Evolutionary conservation across 2,113 vertebrate species (phyloP).

Genomic region (Triplophysa tibetana): DNA sequence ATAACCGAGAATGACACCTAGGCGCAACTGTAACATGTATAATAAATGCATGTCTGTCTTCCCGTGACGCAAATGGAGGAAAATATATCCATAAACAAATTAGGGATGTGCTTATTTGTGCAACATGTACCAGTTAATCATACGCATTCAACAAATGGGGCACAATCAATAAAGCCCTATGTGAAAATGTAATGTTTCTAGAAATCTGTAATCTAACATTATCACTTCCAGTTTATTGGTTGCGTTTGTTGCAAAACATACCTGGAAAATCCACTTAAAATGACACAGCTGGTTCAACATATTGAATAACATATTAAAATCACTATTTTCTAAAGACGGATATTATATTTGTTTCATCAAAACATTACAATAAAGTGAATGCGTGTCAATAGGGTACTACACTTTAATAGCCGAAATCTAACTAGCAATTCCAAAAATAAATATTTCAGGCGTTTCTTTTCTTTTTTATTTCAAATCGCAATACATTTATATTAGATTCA

Average conservation of each 20-base stretch:
- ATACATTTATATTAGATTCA: no score
- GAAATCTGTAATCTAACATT: conserved; percentile 22
- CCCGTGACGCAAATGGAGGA: neutral
- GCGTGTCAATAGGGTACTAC: no score
- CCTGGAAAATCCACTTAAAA: neutral
- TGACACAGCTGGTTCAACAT: conserved; percentile 4
- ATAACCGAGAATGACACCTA: neutral
- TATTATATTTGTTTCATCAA: no score
- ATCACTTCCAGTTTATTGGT: neutral
- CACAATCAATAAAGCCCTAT: conserved; percentile 14
- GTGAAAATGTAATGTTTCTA: neutral
- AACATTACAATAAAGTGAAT: no score
- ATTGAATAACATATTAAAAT: no score
- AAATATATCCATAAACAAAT: neutral
- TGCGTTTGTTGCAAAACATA: neutral
- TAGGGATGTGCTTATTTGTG: neutral
- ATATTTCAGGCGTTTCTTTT: no score
- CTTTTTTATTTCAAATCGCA: no score
- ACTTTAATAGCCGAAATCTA: no score
- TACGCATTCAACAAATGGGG: neutral
- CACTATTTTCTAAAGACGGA: no score
- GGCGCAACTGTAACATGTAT: neutral
- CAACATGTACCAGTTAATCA: neutral
- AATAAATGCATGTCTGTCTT: neutral
- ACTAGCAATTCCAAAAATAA: no score